Evolutionary conservation across 2,888 invertebrate genomes (phyloP), one percentile per base, ranked within the genome.

Genomic region (Thalpophila matura): DNA sequence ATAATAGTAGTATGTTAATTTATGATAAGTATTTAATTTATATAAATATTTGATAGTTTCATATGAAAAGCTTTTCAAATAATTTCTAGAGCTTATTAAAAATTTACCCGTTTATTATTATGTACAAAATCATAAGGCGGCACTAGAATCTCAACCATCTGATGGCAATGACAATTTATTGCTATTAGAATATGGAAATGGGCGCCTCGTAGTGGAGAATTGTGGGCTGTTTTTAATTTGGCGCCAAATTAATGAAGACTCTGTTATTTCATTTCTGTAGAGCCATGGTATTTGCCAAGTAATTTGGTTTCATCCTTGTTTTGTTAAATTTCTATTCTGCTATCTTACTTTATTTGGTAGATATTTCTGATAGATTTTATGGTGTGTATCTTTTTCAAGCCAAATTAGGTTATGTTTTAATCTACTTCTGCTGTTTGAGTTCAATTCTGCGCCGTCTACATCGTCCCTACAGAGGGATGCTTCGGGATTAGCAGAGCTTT

Each of bases 221-320:
- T n/a, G n/a, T 86, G 85, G 82, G 86, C 80, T 87, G 88, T 90
- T 93, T 92, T 91, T 91, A 91, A 92, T 91, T 90, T 88, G 80
- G 85, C 80, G 72, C 84, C 79, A 88, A 90, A 89, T 89, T 89
- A 91, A 90, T 89, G 87, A 89, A 89, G 86, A 89, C 86, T 89
- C 85, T 79, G 77, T 85, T 86, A 85, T 88, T 86, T 86, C 80
- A 86, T 86, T 88, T 85, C 60, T 49, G 80, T 77, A 77, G 78
- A 81, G 80, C 72, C 62, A 63, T 62, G 76, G 79, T 72, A 75
- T 80, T 84, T 51, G 51, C 56, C 47, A 40, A 64, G 74, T 78
- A 78, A 79, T 81, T 82, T 77, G 62, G 71, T 81, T 81, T 71
- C 31, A 51, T 50, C 73, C 47, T 76, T 74, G 61, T 76, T 74